Base-by-base conservation (phyloP, 2,888 invertebrate genomes). In the Macrosiphum euphorbiae region DNA sequence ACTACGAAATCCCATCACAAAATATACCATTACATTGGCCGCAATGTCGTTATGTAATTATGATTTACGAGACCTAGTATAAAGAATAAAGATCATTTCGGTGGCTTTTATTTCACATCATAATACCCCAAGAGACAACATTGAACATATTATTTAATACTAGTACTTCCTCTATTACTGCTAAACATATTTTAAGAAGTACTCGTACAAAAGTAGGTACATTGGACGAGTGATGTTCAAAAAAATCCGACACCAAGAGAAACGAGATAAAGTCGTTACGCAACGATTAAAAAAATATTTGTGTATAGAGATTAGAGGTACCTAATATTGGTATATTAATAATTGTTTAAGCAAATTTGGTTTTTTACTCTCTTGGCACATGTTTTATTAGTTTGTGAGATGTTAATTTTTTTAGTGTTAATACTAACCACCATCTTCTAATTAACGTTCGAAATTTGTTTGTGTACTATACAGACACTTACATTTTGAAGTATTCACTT, bases 41-140 rank as follows among this genome's bases (percentile, higher is more conserved):
- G 8, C 35, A 24, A 78, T 78, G 20, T 78, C 35, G 78, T 78
- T 78, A 35, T 35, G 35, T 35, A 20, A 78, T 13, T 86, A 24
- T 86, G 91, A 44, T 85, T 85, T 91, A 91, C 47, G 55, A 91
- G 44, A 84, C 26, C 67, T 4, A 84, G 28, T 35, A 16, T 52
- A 41, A 52, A 90, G 28, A 41, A 58, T 58, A 58, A 61, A 67
- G 61, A 61, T 61, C 20, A 61, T 86, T 89, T 47, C n/a, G 3
- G 61, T 89, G 61, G 44, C n/a, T 61, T 89, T 20, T 61, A 61
- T 58, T 44, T 58, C 28, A 61, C 41, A 61, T 28, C n/a, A 8
- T 52, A 88, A 85, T 28, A 44, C 1, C 44, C 26, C 52, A 35
- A 55, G 10, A 20, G n/a, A 24, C 24, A 50, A 89, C 44, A n/a